Conservation (phyloP, 2,797 vertebrate species). For the Onychomys arenicola region DNA sequence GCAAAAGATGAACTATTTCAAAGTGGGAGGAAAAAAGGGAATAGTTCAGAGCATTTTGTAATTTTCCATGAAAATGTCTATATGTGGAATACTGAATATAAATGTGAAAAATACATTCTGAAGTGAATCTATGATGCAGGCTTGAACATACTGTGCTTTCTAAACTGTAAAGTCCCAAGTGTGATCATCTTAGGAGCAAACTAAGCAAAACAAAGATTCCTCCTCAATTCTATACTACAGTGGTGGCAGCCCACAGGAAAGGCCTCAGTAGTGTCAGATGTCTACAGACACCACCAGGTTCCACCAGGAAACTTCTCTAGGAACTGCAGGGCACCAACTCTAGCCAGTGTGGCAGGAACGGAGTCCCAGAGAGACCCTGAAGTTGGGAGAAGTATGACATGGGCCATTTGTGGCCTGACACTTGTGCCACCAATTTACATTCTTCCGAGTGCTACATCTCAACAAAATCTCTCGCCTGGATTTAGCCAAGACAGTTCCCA, state of each 20-base stretch:
- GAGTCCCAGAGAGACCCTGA: background rate
- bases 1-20: background rate
- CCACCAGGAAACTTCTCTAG: rapidly evolving
- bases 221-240: background rate
- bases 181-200: background rate
- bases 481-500: background rate
- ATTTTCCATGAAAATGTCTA: background rate
- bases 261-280: rapidly evolving
- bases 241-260: background rate
- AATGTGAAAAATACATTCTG: background rate
- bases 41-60: background rate
- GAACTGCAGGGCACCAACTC: rapidly evolving
- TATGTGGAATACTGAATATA: background rate
- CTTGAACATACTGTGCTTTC: background rate
- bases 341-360: too few relatives aligned
- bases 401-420: rapidly evolving
- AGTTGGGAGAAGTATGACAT: background rate
- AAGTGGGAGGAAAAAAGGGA: background rate
- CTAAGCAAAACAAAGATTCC: background rate
- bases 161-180: background rate
- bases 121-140: background rate
- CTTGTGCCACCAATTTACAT: rapidly evolving
- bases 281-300: background rate
- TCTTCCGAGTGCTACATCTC: background rate
- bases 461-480: background rate